phyloP scores from a whole-genome alignment of 2,797 vertebrate species.

The Ceryle rudis region DNA sequence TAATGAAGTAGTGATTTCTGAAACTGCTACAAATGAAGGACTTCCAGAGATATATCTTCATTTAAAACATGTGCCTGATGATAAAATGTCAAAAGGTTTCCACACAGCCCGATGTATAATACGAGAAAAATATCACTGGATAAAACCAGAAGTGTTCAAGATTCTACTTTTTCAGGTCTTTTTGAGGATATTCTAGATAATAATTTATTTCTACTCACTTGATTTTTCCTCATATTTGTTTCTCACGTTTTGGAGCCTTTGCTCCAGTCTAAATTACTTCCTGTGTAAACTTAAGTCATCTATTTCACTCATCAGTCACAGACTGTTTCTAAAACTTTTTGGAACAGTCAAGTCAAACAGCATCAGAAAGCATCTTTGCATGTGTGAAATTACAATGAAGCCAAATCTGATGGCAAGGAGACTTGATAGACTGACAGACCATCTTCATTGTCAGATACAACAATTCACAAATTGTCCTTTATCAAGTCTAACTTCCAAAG shows the following conservation, averaged over 20 bases:
- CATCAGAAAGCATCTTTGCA: neutral
- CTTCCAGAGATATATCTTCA: neutral
- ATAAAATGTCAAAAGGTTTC: neutral
- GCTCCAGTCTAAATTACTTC: neutral
- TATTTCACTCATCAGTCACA: neutral
- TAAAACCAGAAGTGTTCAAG: neutral
- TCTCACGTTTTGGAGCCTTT: neutral
- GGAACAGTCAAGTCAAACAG: neutral
- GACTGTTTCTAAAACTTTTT: neutral
- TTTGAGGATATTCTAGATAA: neutral
- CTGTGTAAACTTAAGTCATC: neutral
- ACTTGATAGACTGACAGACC: neutral
- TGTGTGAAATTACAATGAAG: neutral
- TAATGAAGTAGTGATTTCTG: neutral
- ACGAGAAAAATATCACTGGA: neutral
- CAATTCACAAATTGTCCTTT: neutral
- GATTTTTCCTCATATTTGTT: neutral
- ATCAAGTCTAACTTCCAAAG: neutral
- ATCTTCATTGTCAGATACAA: neutral
- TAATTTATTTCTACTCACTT: neutral
- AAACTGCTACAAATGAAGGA: neutral
- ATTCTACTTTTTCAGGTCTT: neutral
- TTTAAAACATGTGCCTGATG: neutral
- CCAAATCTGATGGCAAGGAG: neutral
- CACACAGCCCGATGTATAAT: neutral